These are phyloP conservation scores for Scaptomyza parva DNA, from an alignment of 2,888 invertebrate species.

Conservation along the genomic window DNA sequence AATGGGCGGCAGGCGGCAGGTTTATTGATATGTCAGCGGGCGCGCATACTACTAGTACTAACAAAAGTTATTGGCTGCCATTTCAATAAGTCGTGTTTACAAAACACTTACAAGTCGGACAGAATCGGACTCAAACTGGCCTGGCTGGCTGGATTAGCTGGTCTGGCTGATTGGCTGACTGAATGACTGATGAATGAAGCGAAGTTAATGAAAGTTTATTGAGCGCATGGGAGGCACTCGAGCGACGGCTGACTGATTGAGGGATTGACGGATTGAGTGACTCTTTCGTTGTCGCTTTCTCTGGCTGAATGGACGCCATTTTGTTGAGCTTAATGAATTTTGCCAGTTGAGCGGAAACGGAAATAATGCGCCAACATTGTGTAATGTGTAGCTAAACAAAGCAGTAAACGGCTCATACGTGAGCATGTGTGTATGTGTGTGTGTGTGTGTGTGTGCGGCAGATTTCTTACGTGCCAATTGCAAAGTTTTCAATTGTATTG, in stretches of 20 bases:
- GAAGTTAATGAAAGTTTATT: constrained; percentile 75
- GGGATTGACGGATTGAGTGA: constrained; percentile 37
- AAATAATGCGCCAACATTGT: constrained; percentile 67
- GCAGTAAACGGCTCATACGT: constrained; percentile 6
- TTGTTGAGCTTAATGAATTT: constrained; percentile 75
- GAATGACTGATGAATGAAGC: constrained; percentile 52
- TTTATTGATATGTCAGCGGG: constrained; percentile 32
- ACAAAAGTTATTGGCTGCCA: constrained; percentile 59
- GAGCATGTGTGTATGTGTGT: constrained; percentile 9
- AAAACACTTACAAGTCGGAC: constrained; percentile 69
- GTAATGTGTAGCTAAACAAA: constrained; percentile 48
- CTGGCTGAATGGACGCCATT: constrained; percentile 45
- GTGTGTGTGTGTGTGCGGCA: constrained; percentile 12
- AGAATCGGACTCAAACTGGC: constrained; percentile 8
- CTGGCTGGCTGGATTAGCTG: constrained; percentile 9
- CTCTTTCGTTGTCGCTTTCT: constrained; percentile 8
- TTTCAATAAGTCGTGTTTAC: constrained; percentile 71
- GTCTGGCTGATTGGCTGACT: constrained; percentile 44
- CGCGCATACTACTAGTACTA: constrained; percentile 26
- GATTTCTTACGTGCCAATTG: constrained; percentile 51
- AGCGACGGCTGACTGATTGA: constrained; percentile 31
- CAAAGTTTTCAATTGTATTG: constrained; percentile 57
- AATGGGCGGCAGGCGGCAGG: constrained; percentile 1
- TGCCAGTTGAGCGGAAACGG: constrained; percentile 79
- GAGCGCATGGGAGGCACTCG: constrained; percentile 59